phyloP scores from a whole-genome alignment of 2,113 vertebrate species.

The Piaya cayana region DNA sequence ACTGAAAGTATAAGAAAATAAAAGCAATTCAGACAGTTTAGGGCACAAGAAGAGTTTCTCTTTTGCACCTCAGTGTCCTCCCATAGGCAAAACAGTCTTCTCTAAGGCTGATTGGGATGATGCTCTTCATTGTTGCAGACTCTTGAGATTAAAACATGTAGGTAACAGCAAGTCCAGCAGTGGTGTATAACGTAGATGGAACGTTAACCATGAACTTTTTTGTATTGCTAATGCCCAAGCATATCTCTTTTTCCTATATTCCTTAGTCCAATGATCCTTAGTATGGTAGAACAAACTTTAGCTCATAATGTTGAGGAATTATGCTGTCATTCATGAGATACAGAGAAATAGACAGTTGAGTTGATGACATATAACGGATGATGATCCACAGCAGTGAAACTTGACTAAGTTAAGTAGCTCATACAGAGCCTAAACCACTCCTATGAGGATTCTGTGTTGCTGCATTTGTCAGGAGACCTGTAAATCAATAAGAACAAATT shows the following conservation, averaged over 20 bases:
- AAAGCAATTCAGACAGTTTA: slow-evolving; percentile 90
- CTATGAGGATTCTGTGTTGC: slow-evolving; percentile 75
- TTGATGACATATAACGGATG: slow-evolving; percentile 75
- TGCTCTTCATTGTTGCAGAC: slow-evolving; percentile 62
- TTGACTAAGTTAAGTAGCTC: slow-evolving; percentile 75
- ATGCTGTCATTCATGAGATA: slow-evolving; percentile 78
- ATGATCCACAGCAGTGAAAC: slow-evolving; percentile 75
- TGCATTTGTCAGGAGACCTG: slow-evolving; percentile 95
- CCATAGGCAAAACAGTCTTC: slow-evolving; percentile 70
- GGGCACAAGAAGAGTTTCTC: slow-evolving; percentile 78
- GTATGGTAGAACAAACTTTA: slow-evolving; percentile 64
- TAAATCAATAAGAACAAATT: slow-evolving; percentile 71
- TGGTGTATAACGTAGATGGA: slow-evolving; percentile 57
- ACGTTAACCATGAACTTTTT: slow-evolving; percentile 67
- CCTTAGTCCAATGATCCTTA: slow-evolving; percentile 65
- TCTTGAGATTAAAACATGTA: slow-evolving; percentile 56
- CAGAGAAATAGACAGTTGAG: slow-evolving; percentile 79
- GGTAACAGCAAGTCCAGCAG: slow-evolving; percentile 60
- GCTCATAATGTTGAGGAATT: slow-evolving; percentile 71
- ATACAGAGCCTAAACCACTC: slow-evolving; percentile 78
- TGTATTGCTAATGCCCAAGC: slow-evolving; percentile 75
- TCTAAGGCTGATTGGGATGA: slow-evolving; percentile 71
- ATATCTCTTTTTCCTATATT: slow-evolving; percentile 56
- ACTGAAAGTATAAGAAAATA: slow-evolving; percentile 87
- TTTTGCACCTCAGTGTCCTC: slow-evolving; percentile 72